phyloP scores from a whole-genome alignment of 2,888 invertebrate genomes.

The Temnothorax rugatulus region DNA sequence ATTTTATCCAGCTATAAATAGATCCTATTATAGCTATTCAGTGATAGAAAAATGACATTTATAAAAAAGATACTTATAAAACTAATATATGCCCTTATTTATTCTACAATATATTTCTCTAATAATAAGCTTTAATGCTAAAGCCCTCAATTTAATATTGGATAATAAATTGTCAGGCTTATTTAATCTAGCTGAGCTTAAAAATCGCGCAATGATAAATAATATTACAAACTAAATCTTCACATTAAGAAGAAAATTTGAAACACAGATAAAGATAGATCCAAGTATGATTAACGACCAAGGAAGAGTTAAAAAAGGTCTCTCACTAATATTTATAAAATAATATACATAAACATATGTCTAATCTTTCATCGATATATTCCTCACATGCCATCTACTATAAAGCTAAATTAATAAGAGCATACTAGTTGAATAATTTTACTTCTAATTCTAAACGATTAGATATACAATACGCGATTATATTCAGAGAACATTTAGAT shows the following conservation, averaged over 20 bases:
- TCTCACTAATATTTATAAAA: background rate
- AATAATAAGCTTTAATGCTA: background rate
- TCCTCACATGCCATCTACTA: background rate
- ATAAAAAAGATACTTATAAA: background rate
- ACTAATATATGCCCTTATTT: background rate
- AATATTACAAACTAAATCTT: background rate
- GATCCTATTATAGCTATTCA: background rate
- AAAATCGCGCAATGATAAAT: background rate
- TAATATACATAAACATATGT: background rate
- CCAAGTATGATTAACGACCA: background rate
- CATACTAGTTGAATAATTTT: background rate
- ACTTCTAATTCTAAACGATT: background rate
- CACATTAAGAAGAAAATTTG: background rate
- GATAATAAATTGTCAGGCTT: background rate
- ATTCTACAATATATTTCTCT: background rate
- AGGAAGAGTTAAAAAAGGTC: background rate
- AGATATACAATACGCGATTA: background rate
- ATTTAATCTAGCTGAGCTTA: background rate
- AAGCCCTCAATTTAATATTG: background rate
- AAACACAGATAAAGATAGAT: background rate
- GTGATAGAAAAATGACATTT: background rate
- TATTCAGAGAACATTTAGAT: background rate
- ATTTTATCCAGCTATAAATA: background rate
- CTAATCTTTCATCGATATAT: background rate
- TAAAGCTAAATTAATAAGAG: constrained; percentile 3